Percentiles rank a stretch among this genome's conserved stretches.
phyloP scores from a whole-genome alignment of 2,888 invertebrate genomes.

The Hymenopus coronatus region DNA sequence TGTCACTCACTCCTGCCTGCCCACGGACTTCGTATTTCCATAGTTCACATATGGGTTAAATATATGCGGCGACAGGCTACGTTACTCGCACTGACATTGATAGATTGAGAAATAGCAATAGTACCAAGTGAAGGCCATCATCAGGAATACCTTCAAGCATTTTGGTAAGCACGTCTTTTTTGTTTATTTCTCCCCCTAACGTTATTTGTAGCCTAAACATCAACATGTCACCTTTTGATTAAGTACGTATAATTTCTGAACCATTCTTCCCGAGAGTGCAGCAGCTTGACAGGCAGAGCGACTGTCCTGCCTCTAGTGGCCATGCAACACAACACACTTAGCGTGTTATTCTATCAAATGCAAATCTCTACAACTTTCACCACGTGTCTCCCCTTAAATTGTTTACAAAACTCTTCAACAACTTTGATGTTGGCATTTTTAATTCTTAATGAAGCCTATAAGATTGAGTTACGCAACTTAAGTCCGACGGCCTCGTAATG shows the following conservation, averaged over 20 bases:
- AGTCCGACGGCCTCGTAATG: no score
- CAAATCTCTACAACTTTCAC: not conserved
- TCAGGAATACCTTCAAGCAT: constrained; percentile 18
- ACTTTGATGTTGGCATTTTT: not conserved
- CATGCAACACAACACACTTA: no score
- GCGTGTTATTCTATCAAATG: no score
- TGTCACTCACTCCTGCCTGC: not conserved
- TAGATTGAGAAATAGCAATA: constrained; percentile 26
- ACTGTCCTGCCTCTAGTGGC: no score
- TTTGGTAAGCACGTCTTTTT: constrained; percentile 20
- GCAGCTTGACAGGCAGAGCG: not conserved
- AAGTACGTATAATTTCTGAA: constrained; percentile 22
- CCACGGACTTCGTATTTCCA: not conserved
- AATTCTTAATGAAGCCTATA: not conserved
- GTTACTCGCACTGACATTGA: constrained; percentile 27
- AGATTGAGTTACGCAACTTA: not conserved
- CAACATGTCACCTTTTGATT: constrained; percentile 28
- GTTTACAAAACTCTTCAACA: not conserved
- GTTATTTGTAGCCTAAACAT: constrained; percentile 17
- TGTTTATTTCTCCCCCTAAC: not conserved
- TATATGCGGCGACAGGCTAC: constrained; percentile 14
- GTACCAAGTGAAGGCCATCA: constrained; percentile 20
- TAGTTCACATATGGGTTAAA: constrained; percentile 29
- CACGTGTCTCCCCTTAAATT: not conserved
- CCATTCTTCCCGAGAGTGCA: constrained; percentile 20